Evolutionary conservation across 2,113 vertebrate species (phyloP), one percentile per base, ranked within the genome.

Genomic region (Morone chrysops): DNA sequence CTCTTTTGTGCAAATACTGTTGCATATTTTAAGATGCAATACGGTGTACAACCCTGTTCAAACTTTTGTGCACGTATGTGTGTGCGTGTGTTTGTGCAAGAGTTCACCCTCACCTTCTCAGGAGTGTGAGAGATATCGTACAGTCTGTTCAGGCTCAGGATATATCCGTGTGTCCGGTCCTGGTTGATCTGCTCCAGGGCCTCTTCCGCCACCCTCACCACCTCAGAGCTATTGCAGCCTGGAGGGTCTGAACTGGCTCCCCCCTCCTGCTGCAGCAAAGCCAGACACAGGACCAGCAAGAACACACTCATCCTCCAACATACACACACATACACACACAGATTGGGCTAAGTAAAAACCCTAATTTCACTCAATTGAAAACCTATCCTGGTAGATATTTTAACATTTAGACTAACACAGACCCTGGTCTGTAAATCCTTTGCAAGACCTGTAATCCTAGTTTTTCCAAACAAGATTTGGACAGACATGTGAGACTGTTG

Each of bases 111-210:
- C 41, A 93, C 90, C 90, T 70, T 60, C 4, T 80, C 68, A 40
- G 57, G 12, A 8, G 75, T 78, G 73, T 60, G 68, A 31, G 89
- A 71, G 48, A 92, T 0, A 56, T 94, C 88, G 13, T 94, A 90
- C 36, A 93, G 73, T 45, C 93, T 89, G 77, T 94, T 93, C 74
- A 94, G 86, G 62, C 70, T 56, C 70, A 90, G 75, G 85, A 93
- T 41, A 82, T 93, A 93, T 83, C 89, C 92, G 0, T 45, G 17
- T 1, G 79, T 86, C 66, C 62, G 75, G 78, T 92, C 90, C 76
- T 68, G 84, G 92, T 93, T 92, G 71, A 94, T 89, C 79, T 87
- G 89, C 36, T 89, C 78, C 85, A 94, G 75, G 10, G 79, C 77
- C 45, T 89, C 88, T 22, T 93, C 92, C 1, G 92, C 90, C 45